Evolutionary conservation across 2,797 vertebrate genomes (phyloP).

Genomic region (Chelidonichthys spinosus): DNA sequence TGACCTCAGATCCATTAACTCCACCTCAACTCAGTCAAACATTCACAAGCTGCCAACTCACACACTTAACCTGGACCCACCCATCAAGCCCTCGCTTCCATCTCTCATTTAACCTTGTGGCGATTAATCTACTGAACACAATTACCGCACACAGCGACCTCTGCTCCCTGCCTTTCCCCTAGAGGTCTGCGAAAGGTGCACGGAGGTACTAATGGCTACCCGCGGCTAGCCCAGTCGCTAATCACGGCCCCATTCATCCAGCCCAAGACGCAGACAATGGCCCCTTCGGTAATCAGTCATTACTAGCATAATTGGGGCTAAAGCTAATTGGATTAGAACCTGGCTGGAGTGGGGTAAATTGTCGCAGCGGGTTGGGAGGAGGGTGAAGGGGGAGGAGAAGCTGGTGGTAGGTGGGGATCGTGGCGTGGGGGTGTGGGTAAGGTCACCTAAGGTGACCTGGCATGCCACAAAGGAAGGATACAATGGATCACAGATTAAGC

Average conservation of each 20-base stretch:
- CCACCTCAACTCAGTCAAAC: slow-evolving; percentile 68
- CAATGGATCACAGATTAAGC: slow-evolving; percentile 15
- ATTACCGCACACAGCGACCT: slow-evolving; percentile 68
- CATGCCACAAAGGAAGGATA: slow-evolving; percentile 13
- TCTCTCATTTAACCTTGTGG: slow-evolving; percentile 66
- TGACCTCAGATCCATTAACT: slow-evolving; percentile 60
- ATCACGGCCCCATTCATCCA: slow-evolving; percentile 72
- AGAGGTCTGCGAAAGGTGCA: slow-evolving; percentile 66
- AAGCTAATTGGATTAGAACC: slow-evolving; percentile 80
- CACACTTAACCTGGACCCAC: slow-evolving; percentile 68
- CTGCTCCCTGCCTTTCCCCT: slow-evolving; percentile 45
- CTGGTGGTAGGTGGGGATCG: slow-evolving; percentile 16
- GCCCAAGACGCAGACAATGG: slow-evolving; percentile 67
- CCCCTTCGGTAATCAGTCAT: slow-evolving; percentile 74
- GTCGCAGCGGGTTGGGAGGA: slow-evolving; percentile 25
- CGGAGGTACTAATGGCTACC: slow-evolving; percentile 76
- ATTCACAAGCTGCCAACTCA: slow-evolving; percentile 63
- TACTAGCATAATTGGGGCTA: slow-evolving; percentile 73
- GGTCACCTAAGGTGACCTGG: slow-evolving; percentile 47
- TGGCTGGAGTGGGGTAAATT: slow-evolving; percentile 61
- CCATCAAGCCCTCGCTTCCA: slow-evolving; percentile 49
- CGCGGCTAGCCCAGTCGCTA: slow-evolving; percentile 59
- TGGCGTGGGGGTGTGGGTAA: slow-evolving; percentile 3
- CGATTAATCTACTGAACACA: slow-evolving; percentile 73
- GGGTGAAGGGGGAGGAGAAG: slow-evolving; percentile 16